Conservation (phyloP, 2,113 vertebrate genomes). For the Passer domesticus region DNA sequence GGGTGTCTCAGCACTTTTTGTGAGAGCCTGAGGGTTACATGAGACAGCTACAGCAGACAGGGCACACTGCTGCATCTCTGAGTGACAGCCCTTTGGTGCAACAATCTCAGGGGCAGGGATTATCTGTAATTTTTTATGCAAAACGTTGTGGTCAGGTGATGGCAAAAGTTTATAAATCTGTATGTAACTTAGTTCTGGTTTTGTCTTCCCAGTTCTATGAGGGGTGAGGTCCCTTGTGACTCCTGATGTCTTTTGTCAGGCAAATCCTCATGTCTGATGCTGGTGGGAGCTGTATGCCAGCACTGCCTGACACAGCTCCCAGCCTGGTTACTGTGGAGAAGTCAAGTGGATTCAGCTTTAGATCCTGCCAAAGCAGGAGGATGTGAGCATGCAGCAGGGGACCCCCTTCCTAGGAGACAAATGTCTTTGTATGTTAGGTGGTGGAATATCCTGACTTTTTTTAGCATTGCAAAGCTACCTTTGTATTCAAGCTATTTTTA, state of each 20-base stretch:
- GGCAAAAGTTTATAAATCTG: background rate
- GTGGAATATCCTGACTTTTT: background rate
- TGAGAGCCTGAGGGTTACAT: background rate
- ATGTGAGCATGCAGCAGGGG: background rate
- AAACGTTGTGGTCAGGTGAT: background rate
- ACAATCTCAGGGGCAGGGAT: background rate
- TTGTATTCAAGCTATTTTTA: background rate
- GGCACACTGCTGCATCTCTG: background rate
- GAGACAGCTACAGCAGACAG: background rate
- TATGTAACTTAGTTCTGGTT: background rate
- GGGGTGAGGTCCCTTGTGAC: background rate
- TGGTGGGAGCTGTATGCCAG: rapidly evolving
- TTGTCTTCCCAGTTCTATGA: background rate
- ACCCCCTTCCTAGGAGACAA: background rate
- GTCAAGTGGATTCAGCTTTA: background rate
- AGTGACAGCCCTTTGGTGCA: background rate
- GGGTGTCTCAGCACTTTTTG: background rate
- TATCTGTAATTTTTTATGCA: background rate
- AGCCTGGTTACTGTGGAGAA: background rate
- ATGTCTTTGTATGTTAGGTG: background rate
- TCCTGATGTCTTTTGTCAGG: background rate
- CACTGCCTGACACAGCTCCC: background rate
- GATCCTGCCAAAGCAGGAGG: background rate
- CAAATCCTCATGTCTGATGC: background rate
- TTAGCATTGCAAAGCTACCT: background rate